Evolutionary conservation across 1,140 invertebrate genomes (phyloP).

Genomic region (Patella vulgata): DNA sequence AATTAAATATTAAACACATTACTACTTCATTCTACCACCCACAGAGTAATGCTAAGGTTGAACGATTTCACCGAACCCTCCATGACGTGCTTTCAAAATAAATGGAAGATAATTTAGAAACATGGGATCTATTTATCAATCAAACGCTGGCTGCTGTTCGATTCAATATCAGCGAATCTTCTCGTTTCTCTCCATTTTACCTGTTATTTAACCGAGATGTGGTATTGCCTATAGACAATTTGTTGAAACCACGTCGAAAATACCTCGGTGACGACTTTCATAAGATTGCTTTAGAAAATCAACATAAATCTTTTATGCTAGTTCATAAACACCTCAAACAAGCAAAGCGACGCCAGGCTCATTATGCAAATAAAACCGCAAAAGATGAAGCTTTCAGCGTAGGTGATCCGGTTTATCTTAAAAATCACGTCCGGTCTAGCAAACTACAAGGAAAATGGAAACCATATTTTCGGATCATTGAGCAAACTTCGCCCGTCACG

Average conservation of each 20-base stretch:
- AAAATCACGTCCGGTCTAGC: background rate
- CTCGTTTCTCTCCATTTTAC: slow-evolving; percentile 12
- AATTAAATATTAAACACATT: slow-evolving; percentile 21
- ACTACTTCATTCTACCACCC: slow-evolving; percentile 17
- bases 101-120: slow-evolving; percentile 10
- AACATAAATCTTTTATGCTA: slow-evolving; percentile 8
- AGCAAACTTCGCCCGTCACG: slow-evolving; percentile 4
- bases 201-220: slow-evolving; percentile 23
- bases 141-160: slow-evolving; percentile 21
- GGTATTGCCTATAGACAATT: too few species aligned
- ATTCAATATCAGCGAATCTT: slow-evolving; percentile 15
- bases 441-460: slow-evolving; percentile 14
- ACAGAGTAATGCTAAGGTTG: slow-evolving; percentile 22
- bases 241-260: slow-evolving; percentile 23
- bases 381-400: background rate
- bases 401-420: slow-evolving; percentile 15
- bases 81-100: slow-evolving; percentile 35
- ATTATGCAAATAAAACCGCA: slow-evolving; percentile 10
- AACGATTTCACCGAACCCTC: slow-evolving; percentile 29
- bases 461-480: slow-evolving; percentile 9
- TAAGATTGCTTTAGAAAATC: slow-evolving; percentile 4
- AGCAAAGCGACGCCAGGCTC: slow-evolving; percentile 4
- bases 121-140: slow-evolving; percentile 29
- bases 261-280: slow-evolving; percentile 6
- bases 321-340: background rate